Conservation (phyloP, 2,113 vertebrate genomes). For the Zosterops hypoxanthus region DNA sequence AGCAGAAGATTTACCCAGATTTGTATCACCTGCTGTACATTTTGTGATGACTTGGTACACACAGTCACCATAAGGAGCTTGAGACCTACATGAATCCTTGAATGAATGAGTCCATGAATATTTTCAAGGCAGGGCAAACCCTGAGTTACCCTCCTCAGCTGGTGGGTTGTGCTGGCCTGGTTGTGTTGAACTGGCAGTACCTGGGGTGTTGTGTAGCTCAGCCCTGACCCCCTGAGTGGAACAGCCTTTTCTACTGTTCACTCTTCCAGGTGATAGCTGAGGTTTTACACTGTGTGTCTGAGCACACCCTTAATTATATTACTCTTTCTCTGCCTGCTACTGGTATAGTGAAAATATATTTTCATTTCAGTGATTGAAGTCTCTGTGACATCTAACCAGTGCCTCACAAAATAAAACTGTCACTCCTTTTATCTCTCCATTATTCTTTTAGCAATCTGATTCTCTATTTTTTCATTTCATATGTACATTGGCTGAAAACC, state of each 20-base stretch:
- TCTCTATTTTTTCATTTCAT: conserved; percentile 54
- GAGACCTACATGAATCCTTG: rapidly evolving
- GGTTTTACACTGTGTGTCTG: neutral
- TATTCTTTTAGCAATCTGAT: conserved; percentile 50
- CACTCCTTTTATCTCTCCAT: conserved; percentile 13
- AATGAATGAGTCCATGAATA: neutral
- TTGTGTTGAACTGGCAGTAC: rapidly evolving
- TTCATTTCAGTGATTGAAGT: conserved; percentile 19
- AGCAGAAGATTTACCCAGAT: no score
- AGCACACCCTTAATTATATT: neutral
- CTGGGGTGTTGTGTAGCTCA: neutral
- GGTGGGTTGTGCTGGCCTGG: neutral
- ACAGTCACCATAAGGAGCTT: neutral
- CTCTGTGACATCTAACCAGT: neutral
- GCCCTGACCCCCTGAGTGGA: neutral
- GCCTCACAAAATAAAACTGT: conserved; percentile 14
- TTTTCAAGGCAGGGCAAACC: neutral
- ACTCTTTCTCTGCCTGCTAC: neutral
- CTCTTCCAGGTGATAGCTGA: neutral
- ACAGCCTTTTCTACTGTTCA: neutral
- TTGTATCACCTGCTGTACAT: neutral
- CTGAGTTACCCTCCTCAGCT: rapidly evolving
- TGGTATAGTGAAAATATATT: neutral
- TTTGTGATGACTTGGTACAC: neutral
- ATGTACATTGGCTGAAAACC: conserved; percentile 33